Conservation (phyloP, 64 coral and sea anemone species). For the Pachyseris speciosa region DNA sequence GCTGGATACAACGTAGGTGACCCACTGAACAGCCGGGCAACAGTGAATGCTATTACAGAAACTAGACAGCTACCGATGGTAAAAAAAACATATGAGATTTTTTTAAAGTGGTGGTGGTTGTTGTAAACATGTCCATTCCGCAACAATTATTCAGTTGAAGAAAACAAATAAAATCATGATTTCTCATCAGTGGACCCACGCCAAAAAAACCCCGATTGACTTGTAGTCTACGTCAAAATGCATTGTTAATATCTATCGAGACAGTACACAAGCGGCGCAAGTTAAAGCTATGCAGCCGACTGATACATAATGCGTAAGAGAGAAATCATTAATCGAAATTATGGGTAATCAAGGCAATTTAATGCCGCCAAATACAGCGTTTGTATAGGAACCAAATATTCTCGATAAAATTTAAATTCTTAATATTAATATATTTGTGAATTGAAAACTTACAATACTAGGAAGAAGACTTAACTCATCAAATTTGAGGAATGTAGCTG, state of each 20-base stretch:
- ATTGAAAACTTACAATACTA: constrained; percentile 12
- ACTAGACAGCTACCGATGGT: neutral
- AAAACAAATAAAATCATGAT: neutral
- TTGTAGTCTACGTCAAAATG: neutral
- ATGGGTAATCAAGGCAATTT: neutral
- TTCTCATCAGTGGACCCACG: neutral
- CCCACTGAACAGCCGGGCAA: neutral
- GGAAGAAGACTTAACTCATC: neutral
- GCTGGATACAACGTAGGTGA: neutral
- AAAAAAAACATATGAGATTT: neutral
- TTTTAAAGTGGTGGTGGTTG: neutral
- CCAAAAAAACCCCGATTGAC: neutral
- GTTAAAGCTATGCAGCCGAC: neutral
- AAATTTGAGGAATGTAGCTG: neutral
- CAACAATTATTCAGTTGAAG: neutral
- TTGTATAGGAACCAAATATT: neutral
- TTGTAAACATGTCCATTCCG: neutral
- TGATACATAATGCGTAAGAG: neutral
- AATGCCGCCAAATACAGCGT: neutral
- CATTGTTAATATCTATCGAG: neutral
- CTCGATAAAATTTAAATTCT: neutral
- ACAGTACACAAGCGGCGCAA: neutral
- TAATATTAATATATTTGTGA: neutral
- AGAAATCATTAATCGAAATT: neutral
- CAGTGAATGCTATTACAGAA: neutral